Conservation (phyloP, 2,797 vertebrate genomes). For the Onychomys leucogaster region DNA sequence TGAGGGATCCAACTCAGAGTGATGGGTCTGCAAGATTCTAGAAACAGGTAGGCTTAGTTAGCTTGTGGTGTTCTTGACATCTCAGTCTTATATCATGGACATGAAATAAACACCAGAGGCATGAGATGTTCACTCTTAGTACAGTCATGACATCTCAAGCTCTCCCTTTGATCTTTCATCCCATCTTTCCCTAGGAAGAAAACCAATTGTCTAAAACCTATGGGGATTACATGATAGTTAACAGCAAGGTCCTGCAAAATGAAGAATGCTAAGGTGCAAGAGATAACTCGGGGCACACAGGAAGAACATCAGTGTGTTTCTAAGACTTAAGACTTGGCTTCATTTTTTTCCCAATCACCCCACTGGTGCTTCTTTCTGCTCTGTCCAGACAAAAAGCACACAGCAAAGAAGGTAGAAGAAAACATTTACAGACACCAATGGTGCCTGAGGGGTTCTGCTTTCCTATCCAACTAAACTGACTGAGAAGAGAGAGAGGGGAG, state of each 20-base stretch:
- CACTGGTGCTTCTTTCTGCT: neutral
- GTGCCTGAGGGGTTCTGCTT: neutral
- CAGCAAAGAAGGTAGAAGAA: neutral
- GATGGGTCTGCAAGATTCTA: neutral
- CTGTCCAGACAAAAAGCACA: neutral
- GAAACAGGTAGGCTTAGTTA: neutral
- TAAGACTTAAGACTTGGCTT: neutral
- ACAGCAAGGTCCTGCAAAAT: neutral
- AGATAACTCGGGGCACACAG: accelerated
- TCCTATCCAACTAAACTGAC: neutral
- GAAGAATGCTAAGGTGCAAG: neutral
- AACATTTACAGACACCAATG: neutral
- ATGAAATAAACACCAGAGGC: neutral
- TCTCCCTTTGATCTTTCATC: neutral
- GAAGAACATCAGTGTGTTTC: neutral
- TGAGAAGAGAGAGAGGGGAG: too few relatives aligned
- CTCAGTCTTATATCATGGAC: neutral
- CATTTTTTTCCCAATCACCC: neutral
- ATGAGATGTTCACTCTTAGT: too few relatives aligned
- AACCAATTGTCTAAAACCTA: neutral
- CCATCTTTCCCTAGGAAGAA: neutral
- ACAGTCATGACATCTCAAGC: neutral
- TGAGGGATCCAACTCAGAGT: neutral
- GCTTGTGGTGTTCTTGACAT: neutral
- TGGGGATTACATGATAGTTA: neutral